These are phyloP conservation scores for Sylvilagus bachmani DNA, from an alignment of 2,113 vertebrate genomes.

Conservation along the genomic window DNA sequence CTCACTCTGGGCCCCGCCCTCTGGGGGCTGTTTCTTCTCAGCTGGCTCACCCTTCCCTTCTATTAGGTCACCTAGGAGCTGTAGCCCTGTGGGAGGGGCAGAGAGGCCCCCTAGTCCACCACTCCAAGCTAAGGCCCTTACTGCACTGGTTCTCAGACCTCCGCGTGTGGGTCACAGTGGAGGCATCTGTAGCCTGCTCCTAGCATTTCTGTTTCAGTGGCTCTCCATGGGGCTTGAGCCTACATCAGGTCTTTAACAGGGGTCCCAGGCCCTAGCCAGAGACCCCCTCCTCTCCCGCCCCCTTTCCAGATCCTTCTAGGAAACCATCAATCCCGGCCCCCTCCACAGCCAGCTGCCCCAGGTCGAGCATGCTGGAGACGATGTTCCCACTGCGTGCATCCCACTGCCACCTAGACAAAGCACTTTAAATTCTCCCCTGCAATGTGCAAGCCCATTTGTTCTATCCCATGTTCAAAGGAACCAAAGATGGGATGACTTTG, in stretches of 20 bases:
- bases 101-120: background rate
- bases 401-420: slow-evolving; percentile 64
- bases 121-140: background rate
- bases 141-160: background rate
- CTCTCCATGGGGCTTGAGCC: background rate
- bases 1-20: background rate
- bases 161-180: background rate
- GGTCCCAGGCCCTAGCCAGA: background rate
- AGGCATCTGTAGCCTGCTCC: background rate
- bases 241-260: too few relatives aligned
- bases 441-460: slow-evolving; percentile 51
- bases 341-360: background rate
- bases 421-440: slow-evolving; percentile 60
- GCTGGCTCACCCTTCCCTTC: slow-evolving; percentile 25
- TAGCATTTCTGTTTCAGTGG: background rate
- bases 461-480: slow-evolving; percentile 23
- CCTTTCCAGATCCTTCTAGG: too few relatives aligned
- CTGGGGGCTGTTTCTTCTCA: background rate
- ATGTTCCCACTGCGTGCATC: slow-evolving; percentile 13
- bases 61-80: slow-evolving; percentile 46
- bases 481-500: slow-evolving; percentile 62
- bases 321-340: too few relatives aligned
- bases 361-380: background rate
- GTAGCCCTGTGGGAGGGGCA: background rate
- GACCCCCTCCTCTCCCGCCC: background rate